phyloP scores from a whole-genome alignment of 2,888 invertebrate genomes.

The Malacosoma neustria region DNA sequence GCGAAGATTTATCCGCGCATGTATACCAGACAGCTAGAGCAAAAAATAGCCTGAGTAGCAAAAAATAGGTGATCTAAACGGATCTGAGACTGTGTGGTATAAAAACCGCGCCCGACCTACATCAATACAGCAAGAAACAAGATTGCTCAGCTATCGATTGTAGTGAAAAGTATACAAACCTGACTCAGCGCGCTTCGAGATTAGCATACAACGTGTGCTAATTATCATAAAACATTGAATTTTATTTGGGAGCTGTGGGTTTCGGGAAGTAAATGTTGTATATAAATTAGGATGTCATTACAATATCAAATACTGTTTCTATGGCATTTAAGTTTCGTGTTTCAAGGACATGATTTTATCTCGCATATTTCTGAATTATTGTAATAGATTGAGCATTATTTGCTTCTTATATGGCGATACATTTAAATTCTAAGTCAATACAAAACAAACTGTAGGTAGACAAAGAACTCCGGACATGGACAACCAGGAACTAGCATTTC shows the following conservation, averaged over 20 bases:
- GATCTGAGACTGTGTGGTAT: slow-evolving; percentile 39
- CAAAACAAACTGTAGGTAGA: not conserved
- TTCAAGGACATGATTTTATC: not conserved
- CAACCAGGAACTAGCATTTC: slow-evolving; percentile 12
- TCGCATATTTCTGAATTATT: too few relatives aligned
- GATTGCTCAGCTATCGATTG: slow-evolving; percentile 22
- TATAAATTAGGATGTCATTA: not conserved
- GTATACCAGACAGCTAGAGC: too few relatives aligned
- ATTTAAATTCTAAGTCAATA: too few relatives aligned
- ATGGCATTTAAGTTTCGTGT: not conserved
- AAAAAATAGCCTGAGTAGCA: too few relatives aligned
- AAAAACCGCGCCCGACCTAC: slow-evolving; percentile 61
- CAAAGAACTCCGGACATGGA: not conserved
- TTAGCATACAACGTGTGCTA: not conserved
- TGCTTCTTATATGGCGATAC: too few relatives aligned
- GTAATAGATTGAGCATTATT: too few relatives aligned
- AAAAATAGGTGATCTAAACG: slow-evolving; percentile 31
- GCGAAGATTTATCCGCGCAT: too few relatives aligned
- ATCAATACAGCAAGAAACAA: slow-evolving; percentile 48
- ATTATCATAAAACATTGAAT: slow-evolving; percentile 2
- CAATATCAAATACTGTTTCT: not conserved
- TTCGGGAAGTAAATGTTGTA: not conserved
- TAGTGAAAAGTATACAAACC: slow-evolving; percentile 5
- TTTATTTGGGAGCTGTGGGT: not conserved
- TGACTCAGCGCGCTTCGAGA: not conserved